These are phyloP conservation scores for Diorhabda carinulata DNA, from an alignment of 1,140 invertebrate genomes.

Conservation along the genomic window DNA sequence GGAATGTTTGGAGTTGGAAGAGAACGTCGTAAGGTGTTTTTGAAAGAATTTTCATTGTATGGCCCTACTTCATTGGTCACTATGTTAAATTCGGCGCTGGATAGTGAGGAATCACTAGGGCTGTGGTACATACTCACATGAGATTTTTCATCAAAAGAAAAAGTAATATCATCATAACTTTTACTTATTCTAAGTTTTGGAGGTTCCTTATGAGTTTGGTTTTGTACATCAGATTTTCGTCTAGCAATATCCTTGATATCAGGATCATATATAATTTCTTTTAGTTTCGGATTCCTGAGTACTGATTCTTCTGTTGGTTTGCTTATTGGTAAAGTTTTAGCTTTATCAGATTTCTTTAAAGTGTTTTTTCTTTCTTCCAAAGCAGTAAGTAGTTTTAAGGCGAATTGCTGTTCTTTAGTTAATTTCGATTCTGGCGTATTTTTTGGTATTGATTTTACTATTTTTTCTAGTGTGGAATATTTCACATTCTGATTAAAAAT, in stretches of 20 bases:
- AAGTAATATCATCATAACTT: conserved; percentile 29
- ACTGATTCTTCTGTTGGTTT: conserved; percentile 34
- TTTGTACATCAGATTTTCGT: conserved; percentile 19
- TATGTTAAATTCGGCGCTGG: conserved; percentile 30
- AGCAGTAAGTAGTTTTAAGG: conserved; percentile 28
- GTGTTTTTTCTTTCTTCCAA: conserved; percentile 34
- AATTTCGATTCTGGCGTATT: conserved; percentile 25
- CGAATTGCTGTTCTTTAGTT: conserved; percentile 37
- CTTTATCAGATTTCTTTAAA: conserved; percentile 26
- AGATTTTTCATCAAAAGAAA: conserved; percentile 18
- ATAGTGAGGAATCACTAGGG: conserved; percentile 10
- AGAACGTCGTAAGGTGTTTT: not conserved
- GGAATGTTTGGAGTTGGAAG: not conserved
- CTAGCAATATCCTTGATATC: conserved; percentile 11
- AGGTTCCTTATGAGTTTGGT: not conserved
- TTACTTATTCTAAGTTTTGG: conserved; percentile 18
- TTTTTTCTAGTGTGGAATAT: conserved; percentile 32
- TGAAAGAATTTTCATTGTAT: conserved; percentile 6
- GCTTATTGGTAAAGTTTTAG: conserved; percentile 33
- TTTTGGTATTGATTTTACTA: conserved; percentile 28
- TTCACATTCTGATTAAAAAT: conserved; percentile 14
- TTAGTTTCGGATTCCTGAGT: conserved; percentile 34
- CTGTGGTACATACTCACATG: conserved; percentile 16
- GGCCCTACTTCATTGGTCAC: conserved; percentile 17
- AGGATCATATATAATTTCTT: conserved; percentile 29